Conservation (phyloP, 2,888 invertebrate genomes). For the Scelioninae gen. 1 region DNA sequence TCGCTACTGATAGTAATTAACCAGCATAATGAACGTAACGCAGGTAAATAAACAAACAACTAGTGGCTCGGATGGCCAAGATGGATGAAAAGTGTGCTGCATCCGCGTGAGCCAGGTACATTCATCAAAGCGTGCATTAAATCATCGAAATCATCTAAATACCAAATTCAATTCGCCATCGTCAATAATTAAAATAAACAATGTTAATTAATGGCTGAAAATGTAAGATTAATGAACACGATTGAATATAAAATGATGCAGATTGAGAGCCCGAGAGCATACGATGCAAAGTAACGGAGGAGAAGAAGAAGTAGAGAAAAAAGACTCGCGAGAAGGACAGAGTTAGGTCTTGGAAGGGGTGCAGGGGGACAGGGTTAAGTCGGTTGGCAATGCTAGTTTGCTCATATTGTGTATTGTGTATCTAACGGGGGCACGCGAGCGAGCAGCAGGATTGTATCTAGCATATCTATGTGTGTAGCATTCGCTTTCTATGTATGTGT, state of each 20-base stretch:
- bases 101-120: slow-evolving; percentile 1
- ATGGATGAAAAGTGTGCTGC: neutral
- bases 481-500: no score
- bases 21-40: slow-evolving; percentile 14
- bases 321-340: neutral
- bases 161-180: slow-evolving; percentile 37
- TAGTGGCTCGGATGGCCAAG: no score
- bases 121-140: slow-evolving; percentile 34
- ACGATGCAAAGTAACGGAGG: slow-evolving; percentile 36
- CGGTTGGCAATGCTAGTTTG: slow-evolving; percentile 46
- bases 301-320: slow-evolving; percentile 16
- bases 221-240: slow-evolving; percentile 65
- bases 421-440: slow-evolving; percentile 66
- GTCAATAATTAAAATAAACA: slow-evolving; percentile 61
- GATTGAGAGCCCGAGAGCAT: slow-evolving; percentile 23
- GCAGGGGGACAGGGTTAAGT: slow-evolving; percentile 9
- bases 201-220: slow-evolving; percentile 63
- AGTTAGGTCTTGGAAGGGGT: neutral
- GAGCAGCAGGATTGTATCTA: slow-evolving; percentile 46
- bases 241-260: slow-evolving; percentile 54
- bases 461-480: no score
- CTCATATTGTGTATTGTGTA: slow-evolving; percentile 58
- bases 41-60: neutral
- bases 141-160: slow-evolving; percentile 47
- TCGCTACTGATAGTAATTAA: neutral